Conservation (phyloP, 1,140 invertebrate genomes). For the Lethocerus indicus region DNA sequence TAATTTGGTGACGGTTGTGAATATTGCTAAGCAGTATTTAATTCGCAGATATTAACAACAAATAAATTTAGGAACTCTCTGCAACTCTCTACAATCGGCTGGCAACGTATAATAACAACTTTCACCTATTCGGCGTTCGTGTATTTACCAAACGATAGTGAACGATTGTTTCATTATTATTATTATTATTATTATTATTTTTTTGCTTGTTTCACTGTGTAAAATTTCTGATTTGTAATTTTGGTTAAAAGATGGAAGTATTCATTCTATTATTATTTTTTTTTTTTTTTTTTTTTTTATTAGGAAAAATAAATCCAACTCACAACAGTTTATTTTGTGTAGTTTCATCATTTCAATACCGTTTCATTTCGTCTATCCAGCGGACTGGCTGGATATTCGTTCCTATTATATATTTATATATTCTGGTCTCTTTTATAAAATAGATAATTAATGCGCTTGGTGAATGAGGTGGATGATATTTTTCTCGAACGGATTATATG, state of each 20-base stretch:
- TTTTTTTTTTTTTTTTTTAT: slow-evolving; percentile 3
- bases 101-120: too few relatives aligned
- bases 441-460: neutral
- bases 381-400: neutral
- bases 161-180: slow-evolving; percentile 10
- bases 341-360: neutral
- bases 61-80: too few relatives aligned
- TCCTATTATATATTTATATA: neutral
- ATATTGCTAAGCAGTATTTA: too few relatives aligned
- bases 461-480: neutral
- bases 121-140: neutral
- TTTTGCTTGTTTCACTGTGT: neutral
- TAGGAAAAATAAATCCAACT: slow-evolving; percentile 14
- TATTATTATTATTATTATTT: neutral
- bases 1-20: slow-evolving; percentile 10
- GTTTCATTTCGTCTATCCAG: neutral
- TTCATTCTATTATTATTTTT: neutral
- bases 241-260: neutral
- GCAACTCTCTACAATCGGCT: too few relatives aligned
- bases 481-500: neutral
- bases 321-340: slow-evolving; percentile 12
- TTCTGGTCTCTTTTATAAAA: neutral
- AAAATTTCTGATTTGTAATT: neutral
- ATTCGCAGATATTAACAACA: too few relatives aligned
- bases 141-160: slow-evolving; percentile 6